A percentile compares a stretch with the other conserved stretches of the same genome.
phyloP scores from a whole-genome alignment of 2,888 invertebrate genomes.

The Ommatoiulus sabulosus region DNA sequence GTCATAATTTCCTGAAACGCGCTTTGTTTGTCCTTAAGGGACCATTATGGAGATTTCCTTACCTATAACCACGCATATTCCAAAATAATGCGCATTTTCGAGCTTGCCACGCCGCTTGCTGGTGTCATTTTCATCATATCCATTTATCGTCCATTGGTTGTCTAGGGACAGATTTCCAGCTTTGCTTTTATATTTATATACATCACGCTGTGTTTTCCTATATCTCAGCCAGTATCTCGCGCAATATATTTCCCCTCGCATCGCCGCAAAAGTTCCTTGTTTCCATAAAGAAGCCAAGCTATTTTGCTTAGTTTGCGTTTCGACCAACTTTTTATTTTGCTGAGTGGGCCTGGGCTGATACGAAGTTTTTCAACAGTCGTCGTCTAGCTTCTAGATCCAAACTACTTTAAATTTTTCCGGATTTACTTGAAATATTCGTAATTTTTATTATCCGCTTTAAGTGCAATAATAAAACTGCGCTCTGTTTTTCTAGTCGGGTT shows the following conservation, averaged over 20 bases:
- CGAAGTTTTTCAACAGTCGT: not conserved
- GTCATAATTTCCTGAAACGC: slow-evolving; percentile 28
- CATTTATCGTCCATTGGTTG: slow-evolving; percentile 40
- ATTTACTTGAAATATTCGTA: not conserved
- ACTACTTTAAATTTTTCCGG: not conserved
- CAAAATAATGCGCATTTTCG: slow-evolving; percentile 32
- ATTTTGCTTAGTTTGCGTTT: slow-evolving; percentile 39
- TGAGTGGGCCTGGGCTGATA: not conserved
- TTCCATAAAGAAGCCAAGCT: not conserved
- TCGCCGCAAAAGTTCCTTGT: not conserved
- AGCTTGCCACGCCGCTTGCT: slow-evolving; percentile 7
- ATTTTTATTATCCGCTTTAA: slow-evolving; percentile 1
- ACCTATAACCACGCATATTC: slow-evolving; percentile 24
- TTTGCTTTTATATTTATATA: slow-evolving; percentile 35
- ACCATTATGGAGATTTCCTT: slow-evolving; percentile 26
- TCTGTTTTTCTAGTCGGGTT: not conserved
- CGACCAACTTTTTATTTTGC: not conserved
- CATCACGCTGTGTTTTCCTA: slow-evolving; percentile 23
- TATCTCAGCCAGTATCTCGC: not conserved
- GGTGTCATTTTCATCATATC: slow-evolving; percentile 36
- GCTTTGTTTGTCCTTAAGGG: slow-evolving; percentile 36
- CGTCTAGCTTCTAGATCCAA: not conserved
- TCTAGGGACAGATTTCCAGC: slow-evolving; percentile 33
- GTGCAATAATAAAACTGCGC: not conserved
- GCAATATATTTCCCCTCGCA: not conserved